Evolutionary conservation across 2,113 vertebrate species (phyloP).

Genomic region (Sinocyclocheilus anshuiensis): DNA sequence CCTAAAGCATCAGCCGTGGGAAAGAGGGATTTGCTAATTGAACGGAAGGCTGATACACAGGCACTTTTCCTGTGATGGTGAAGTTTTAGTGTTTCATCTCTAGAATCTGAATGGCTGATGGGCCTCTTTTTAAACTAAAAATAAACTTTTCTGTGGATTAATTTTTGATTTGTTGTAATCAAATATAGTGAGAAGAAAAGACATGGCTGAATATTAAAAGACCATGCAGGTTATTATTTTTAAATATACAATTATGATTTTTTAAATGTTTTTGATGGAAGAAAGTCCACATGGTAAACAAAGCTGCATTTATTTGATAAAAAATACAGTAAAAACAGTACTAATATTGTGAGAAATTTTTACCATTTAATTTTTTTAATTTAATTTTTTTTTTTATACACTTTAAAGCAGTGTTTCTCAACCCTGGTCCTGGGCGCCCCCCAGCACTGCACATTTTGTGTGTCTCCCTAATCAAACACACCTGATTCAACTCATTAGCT

Average conservation of each 20-base stretch:
- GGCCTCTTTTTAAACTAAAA: neutral
- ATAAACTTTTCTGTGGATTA: neutral
- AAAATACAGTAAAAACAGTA: too few relatives aligned
- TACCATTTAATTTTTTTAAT: too few relatives aligned
- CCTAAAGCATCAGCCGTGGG: slow-evolving; percentile 26
- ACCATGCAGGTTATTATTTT: neutral
- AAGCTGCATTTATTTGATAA: too few relatives aligned
- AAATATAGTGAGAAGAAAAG: neutral
- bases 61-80: neutral
- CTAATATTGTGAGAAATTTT: too few relatives aligned
- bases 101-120: neutral
- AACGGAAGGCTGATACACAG: slow-evolving; percentile 1
- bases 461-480: too few relatives aligned
- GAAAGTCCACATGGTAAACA: too few relatives aligned
- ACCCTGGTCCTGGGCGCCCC: too few relatives aligned
- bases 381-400: too few relatives aligned
- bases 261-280: too few relatives aligned
- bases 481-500: too few relatives aligned
- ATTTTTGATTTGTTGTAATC: neutral
- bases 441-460: too few relatives aligned
- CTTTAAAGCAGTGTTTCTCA: too few relatives aligned
- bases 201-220: neutral
- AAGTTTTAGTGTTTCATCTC: neutral
- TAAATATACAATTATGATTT: neutral
- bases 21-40: slow-evolving; percentile 33